Conservation (phyloP, 2,797 vertebrate genomes). For the Tokudaia tokunoshimensis region DNA sequence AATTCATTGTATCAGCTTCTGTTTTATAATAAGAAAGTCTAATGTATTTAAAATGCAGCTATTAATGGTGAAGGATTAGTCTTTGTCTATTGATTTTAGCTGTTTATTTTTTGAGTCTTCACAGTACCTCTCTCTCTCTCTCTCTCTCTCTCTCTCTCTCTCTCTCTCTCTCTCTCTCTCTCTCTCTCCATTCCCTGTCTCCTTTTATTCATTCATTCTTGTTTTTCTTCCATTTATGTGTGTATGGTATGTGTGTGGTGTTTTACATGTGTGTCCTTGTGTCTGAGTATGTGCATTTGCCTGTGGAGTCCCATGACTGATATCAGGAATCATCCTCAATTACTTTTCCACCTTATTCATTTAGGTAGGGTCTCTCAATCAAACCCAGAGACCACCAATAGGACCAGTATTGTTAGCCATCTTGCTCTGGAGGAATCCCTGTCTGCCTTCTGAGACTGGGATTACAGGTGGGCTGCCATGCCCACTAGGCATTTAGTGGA, state of each 20-base stretch:
- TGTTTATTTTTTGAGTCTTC: background rate
- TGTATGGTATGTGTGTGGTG: background rate
- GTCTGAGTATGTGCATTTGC: background rate
- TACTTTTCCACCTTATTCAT: background rate
- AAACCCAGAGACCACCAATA: background rate
- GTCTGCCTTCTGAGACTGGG: background rate
- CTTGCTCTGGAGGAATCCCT: background rate
- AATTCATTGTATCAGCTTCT: background rate
- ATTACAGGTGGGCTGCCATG: background rate
- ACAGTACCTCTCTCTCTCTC: background rate
- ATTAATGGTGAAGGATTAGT: background rate
- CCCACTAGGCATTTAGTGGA: background rate
- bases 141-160: background rate
- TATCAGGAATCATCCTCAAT: background rate
- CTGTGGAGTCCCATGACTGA: background rate
- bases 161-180: background rate
- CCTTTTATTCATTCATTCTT: background rate
- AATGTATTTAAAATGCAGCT: background rate
- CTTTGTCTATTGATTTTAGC: background rate
- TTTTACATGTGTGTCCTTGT: background rate
- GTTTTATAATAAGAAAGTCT: background rate
- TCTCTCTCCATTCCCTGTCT: background rate
- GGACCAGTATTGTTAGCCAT: background rate
- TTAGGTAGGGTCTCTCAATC: background rate
- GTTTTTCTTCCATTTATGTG: background rate